Evolutionary conservation across 1,140 invertebrate genomes (phyloP), one percentile per base, ranked within the genome.

Genomic region (Campodea augens): DNA sequence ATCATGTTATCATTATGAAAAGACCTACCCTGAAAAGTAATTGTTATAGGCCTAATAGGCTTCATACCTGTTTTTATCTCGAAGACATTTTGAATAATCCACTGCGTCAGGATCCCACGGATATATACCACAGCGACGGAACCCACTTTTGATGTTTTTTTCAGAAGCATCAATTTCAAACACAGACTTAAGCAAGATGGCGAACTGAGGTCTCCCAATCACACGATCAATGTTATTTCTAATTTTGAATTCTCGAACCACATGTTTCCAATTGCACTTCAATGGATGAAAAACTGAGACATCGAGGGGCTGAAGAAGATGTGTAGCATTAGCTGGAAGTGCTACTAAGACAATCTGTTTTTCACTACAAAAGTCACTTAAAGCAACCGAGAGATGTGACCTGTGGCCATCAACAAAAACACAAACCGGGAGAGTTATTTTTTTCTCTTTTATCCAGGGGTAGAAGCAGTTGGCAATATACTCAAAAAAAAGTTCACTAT

Each of bases 281-380:
- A 51, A 2, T 0, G 49, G 46, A 38, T 36, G 20, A 29, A 51
- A 51, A 2, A 49, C 25, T 22, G n/a, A 13, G 13, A 51, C 46
- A 41, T 51, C 46, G 2, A 23, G n/a, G 7, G 49, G 41, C 38
- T 51, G 46, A 1, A 51, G 25, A 13, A 51, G 40, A 13, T 45
- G 36, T 10, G 49, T 51, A 18, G 42, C 47, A 49, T 51, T 51
- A 4, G 46, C 42, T 23, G n/a, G 22, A 4, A 51, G 32, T 7
- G 41, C 19, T 7, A 48, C 5, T 5, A 51, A 18, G 0, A 41
- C 25, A 22, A 48, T 51, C 32, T 22, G 15, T 15, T 41, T 21
- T 39, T 45, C 25, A 5, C 2, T 15, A 42, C 49, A 49, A 25
- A 47, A 25, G 7, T 39, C 36, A 25, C 44, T 38, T 24, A 45